phyloP scores from a whole-genome alignment of 2,113 vertebrate species.

The Tiliqua scincoides region DNA sequence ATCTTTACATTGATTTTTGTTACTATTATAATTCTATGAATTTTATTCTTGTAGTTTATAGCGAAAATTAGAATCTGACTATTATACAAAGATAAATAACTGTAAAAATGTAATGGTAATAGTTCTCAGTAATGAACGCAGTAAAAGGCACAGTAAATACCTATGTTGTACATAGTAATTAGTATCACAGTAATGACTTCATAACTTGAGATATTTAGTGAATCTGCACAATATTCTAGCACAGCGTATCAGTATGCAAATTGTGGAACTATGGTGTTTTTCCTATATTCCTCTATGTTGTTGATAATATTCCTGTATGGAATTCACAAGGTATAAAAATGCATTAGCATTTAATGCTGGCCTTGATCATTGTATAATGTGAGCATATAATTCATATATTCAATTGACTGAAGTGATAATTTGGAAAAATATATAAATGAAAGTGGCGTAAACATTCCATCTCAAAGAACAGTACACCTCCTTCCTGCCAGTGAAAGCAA shows the following conservation, averaged over 20 bases:
- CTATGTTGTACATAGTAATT: not conserved
- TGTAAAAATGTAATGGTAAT: not conserved
- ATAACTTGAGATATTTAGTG: not conserved
- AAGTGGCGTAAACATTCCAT: not conserved
- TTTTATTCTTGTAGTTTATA: not conserved
- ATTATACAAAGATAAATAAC: not conserved
- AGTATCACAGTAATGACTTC: not conserved
- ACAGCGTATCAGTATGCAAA: not conserved
- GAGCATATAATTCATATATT: slow-evolving; percentile 26
- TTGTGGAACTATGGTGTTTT: not conserved
- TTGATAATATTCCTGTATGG: slow-evolving; percentile 1
- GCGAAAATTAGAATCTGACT: not conserved
- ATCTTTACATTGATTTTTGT: not conserved
- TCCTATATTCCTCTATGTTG: no score
- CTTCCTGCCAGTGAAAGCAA: not conserved
- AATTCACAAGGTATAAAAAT: slow-evolving; percentile 26
- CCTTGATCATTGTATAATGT: not conserved
- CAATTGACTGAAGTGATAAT: slow-evolving; percentile 13
- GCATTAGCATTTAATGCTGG: not conserved
- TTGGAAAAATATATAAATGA: not conserved
- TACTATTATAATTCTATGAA: not conserved
- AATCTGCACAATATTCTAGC: not conserved
- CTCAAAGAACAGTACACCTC: not conserved
- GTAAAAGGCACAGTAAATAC: not conserved
- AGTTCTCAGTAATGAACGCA: not conserved